These are phyloP conservation scores for Heliconius sara DNA, from an alignment of 2,888 invertebrate genomes.

Conservation along the genomic window DNA sequence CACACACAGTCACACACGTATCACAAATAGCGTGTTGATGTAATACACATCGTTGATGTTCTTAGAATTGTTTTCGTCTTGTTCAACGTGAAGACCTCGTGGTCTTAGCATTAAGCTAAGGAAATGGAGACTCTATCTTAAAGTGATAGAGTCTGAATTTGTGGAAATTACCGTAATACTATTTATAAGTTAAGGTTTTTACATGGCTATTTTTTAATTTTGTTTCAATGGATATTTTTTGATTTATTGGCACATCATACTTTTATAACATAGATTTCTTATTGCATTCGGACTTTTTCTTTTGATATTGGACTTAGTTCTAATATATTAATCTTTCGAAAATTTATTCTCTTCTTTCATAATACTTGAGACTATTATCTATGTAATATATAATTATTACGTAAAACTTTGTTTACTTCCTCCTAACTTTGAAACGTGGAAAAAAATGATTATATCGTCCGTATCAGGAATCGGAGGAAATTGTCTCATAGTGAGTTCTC, in stretches of 20 bases:
- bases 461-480: no score
- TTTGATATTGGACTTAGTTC: background rate
- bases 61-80: constrained; percentile 10
- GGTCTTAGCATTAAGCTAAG: background rate
- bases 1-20: background rate
- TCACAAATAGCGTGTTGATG: background rate
- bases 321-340: no score
- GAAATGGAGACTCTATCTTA: background rate
- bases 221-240: background rate
- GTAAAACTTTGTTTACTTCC: no score
- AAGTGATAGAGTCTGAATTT: background rate
- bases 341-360: no score
- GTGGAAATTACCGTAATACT: background rate
- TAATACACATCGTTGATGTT: constrained; percentile 9
- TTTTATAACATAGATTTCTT: background rate
- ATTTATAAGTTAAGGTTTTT: background rate
- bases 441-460: no score
- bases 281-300: background rate
- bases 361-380: no score
- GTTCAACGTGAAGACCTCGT: constrained; percentile 5
- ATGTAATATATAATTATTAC: no score
- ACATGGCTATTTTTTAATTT: background rate
- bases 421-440: no score
- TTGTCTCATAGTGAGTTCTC: no score
- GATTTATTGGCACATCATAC: background rate